These are phyloP conservation scores for Karalla daura DNA, from an alignment of 2,797 vertebrate genomes.

Conservation along the genomic window DNA sequence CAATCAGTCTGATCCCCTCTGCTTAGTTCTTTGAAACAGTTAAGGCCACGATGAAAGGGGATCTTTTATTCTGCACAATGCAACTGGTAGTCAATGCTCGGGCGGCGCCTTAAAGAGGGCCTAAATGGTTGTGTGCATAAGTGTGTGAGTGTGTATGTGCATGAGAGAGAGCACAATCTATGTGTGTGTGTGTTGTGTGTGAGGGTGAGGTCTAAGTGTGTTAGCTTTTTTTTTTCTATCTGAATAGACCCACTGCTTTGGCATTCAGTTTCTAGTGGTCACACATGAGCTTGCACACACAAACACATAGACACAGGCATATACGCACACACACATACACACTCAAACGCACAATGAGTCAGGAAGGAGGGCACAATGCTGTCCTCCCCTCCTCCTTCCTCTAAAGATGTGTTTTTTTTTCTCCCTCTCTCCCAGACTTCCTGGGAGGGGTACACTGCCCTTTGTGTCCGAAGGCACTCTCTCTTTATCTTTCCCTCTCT, in stretches of 20 bases:
- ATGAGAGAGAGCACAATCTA: slow-evolving; percentile 2
- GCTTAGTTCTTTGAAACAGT: slow-evolving; percentile 78
- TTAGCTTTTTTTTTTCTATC: slow-evolving; percentile 72
- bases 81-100: slow-evolving; percentile 69
- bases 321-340: slow-evolving; percentile 25
- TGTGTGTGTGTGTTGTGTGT: slow-evolving; percentile 42
- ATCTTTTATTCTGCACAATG: slow-evolving; percentile 78
- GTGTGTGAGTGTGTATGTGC: slow-evolving; percentile 8
- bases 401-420: slow-evolving; percentile 78
- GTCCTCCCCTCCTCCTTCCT: slow-evolving; percentile 81
- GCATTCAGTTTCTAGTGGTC: slow-evolving; percentile 74
- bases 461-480: slow-evolving; percentile 82
- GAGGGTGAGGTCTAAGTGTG: slow-evolving; percentile 72
- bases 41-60: slow-evolving; percentile 76
- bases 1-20: slow-evolving; percentile 74
- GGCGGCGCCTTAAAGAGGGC: slow-evolving; percentile 67
- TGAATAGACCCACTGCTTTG: slow-evolving; percentile 76
- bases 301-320: slow-evolving; percentile 29
- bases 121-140: slow-evolving; percentile 67
- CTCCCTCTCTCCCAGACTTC: slow-evolving; percentile 82
- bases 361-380: slow-evolving; percentile 85
- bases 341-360: slow-evolving; percentile 77
- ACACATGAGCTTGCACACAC: slow-evolving; percentile 64
- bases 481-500: slow-evolving; percentile 78
- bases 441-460: slow-evolving; percentile 82